These are phyloP conservation scores for Lipophrys pholis DNA, from an alignment of 2,113 vertebrate species.

Conservation along the genomic window DNA sequence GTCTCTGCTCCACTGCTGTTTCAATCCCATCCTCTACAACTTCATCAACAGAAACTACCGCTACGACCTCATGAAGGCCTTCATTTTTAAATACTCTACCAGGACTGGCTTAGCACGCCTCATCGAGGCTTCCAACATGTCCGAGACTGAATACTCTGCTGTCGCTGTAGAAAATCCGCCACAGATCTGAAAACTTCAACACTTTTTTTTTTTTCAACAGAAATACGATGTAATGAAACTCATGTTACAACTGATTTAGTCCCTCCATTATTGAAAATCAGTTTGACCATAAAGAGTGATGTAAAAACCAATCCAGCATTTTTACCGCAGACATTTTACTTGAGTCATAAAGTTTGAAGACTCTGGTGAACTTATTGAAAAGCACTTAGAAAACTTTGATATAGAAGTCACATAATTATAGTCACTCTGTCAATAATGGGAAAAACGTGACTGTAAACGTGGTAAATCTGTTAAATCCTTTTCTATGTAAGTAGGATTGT, in stretches of 20 bases:
- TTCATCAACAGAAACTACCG: conserved; percentile 93
- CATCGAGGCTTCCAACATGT: conserved; percentile 88
- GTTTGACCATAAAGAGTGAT: conserved; percentile 20
- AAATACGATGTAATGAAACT: conserved; percentile 18
- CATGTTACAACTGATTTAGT: conserved; percentile 39
- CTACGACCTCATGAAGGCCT: conserved; percentile 97
- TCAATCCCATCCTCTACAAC: conserved; percentile 96
- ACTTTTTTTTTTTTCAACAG: conserved; percentile 5
- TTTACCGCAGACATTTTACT: conserved; percentile 21
- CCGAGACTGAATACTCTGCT: conserved; percentile 90
- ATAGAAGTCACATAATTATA: conserved; percentile 36
- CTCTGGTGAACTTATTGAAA: conserved; percentile 50
- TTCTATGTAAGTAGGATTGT: conserved; percentile 33
- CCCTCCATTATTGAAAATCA: not conserved
- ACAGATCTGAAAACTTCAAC: conserved; percentile 59
- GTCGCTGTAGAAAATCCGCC: conserved; percentile 88
- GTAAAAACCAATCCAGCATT: not conserved
- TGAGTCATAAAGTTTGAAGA: conserved; percentile 47
- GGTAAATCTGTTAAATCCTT: conserved; percentile 25
- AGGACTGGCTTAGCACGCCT: conserved; percentile 92
- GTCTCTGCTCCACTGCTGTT: conserved; percentile 94
- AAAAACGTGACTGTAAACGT: conserved; percentile 55
- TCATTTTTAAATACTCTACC: conserved; percentile 96
- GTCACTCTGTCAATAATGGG: conserved; percentile 48
- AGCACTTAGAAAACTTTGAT: conserved; percentile 73